phyloP scores from a whole-genome alignment of 2,797 vertebrate species.

The Myotis planiceps region DNA sequence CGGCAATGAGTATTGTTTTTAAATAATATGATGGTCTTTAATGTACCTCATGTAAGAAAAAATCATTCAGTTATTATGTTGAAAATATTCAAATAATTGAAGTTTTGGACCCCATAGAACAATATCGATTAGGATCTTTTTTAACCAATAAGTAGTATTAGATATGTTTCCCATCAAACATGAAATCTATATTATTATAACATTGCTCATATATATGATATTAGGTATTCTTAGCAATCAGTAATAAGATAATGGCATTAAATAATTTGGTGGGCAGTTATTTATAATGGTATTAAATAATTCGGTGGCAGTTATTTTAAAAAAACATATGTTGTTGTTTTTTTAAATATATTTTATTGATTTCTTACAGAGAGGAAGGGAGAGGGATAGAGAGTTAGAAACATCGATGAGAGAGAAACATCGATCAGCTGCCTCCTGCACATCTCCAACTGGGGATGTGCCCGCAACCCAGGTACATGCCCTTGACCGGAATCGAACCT shows the following conservation, averaged over 20 bases:
- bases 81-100: conserved; percentile 1
- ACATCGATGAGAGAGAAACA: too few relatives aligned
- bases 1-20: conserved; percentile 3
- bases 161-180: not conserved
- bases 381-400: too few relatives aligned
- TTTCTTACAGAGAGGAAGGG: too few relatives aligned
- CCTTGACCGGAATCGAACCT: too few relatives aligned
- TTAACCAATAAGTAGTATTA: not conserved
- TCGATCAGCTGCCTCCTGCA: too few relatives aligned
- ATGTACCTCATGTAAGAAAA: not conserved
- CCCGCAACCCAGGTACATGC: too few relatives aligned
- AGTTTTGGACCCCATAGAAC: not conserved
- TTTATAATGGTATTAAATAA: not conserved
- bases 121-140: conserved; percentile 9
- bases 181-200: conserved; percentile 3
- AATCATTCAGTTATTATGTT: not conserved
- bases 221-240: not conserved
- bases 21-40: not conserved
- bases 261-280: not conserved
- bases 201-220: not conserved
- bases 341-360: too few relatives aligned
- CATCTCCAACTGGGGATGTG: too few relatives aligned
- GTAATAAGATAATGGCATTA: not conserved
- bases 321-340: not conserved
- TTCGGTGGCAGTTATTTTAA: not conserved